These are phyloP conservation scores for Conopomorpha cramerella DNA, from an alignment of 1,140 invertebrate genomes.

Conservation along the genomic window DNA sequence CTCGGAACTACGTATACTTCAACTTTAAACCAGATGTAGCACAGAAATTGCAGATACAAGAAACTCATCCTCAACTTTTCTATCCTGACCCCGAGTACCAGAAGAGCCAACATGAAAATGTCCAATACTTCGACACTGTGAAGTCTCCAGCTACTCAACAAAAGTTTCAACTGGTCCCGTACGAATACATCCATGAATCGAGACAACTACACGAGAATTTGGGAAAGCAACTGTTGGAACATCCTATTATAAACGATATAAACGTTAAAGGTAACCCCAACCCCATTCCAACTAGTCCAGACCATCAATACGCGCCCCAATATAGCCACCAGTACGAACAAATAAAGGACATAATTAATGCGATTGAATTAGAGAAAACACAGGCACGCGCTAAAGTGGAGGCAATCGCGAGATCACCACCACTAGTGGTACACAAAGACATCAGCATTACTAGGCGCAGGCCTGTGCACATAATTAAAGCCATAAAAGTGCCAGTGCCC, in stretches of 20 bases:
- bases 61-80: too few species aligned
- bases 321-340: constrained; percentile 16
- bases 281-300: too few species aligned
- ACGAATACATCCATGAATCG: constrained; percentile 5
- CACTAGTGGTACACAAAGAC: constrained; percentile 17
- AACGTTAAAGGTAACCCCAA: too few species aligned
- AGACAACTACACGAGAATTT: neutral
- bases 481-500: constrained; percentile 14
- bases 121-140: too few species aligned
- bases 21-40: constrained; percentile 1
- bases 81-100: too few species aligned
- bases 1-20: too few species aligned
- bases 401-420: constrained; percentile 7
- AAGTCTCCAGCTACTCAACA: constrained; percentile 1
- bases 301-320: constrained; percentile 16
- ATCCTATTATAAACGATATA: too few species aligned
- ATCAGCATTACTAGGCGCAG: constrained; percentile 13
- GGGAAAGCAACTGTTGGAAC: neutral
- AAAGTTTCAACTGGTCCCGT: constrained; percentile 8
- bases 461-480: constrained; percentile 13
- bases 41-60: constrained; percentile 3
- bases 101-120: too few species aligned
- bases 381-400: constrained; percentile 8
- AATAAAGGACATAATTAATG: constrained; percentile 14
- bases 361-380: constrained; percentile 20